These are phyloP conservation scores for Lordiphosa stackelbergi DNA, from an alignment of 1,140 invertebrate genomes.

Conservation along the genomic window DNA sequence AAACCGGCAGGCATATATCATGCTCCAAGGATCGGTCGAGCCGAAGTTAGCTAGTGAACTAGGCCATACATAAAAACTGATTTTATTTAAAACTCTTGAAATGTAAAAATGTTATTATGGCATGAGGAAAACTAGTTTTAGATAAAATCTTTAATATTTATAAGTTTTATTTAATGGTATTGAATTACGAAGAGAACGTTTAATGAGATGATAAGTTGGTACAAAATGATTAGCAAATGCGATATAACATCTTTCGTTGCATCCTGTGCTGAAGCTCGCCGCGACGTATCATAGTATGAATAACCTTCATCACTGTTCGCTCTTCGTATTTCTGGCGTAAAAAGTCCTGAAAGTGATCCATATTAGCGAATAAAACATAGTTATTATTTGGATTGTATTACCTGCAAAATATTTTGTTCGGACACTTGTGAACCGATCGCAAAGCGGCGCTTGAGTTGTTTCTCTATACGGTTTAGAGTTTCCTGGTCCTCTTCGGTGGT, in stretches of 20 bases:
- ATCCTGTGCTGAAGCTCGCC: conserved; percentile 97
- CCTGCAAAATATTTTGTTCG: conserved; percentile 93
- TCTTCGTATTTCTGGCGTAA: conserved; percentile 95
- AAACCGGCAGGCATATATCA: too few species aligned
- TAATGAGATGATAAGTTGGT: conserved; percentile 5
- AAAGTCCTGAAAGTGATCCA: conserved; percentile 84
- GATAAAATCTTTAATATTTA: not conserved
- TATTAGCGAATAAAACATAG: not conserved
- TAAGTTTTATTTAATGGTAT: not conserved
- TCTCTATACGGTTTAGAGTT: conserved; percentile 92
- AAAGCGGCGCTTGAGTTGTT: conserved; percentile 95
- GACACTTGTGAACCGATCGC: conserved; percentile 97
- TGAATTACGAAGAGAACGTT: not conserved
- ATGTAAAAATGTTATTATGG: too few species aligned
- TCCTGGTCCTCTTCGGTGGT: conserved; percentile 97
- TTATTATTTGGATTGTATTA: conserved; percentile 13
- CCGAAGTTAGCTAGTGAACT: too few species aligned
- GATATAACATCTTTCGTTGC: conserved; percentile 97
- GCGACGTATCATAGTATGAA: conserved; percentile 94
- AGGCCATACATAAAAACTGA: too few species aligned
- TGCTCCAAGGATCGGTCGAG: too few species aligned
- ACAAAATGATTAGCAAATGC: conserved; percentile 83
- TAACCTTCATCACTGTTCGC: conserved; percentile 90
- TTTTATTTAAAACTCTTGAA: too few species aligned
- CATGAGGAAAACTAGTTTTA: too few species aligned